Base-by-base conservation (phyloP, 1,140 invertebrate species). In the Aphis craccivora region DNA sequence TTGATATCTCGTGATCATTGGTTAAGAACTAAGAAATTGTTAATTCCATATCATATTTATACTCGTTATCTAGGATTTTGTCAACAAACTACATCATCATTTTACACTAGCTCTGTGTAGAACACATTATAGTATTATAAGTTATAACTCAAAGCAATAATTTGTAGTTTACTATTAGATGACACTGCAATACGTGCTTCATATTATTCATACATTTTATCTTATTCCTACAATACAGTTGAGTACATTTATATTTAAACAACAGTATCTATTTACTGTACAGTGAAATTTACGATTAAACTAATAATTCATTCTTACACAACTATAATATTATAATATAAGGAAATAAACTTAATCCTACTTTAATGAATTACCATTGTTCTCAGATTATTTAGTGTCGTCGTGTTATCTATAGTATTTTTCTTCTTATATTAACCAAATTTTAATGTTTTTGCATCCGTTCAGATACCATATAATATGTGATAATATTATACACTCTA, bases 231-330 rank as follows among this genome's bases (percentile, higher is more conserved):
- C 53, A 60, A 90, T 35, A 90, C 88, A 14, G 53, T 60, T n/a
- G 89, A 90, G 53, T 60, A 60, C 51, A 30, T 90, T 60, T 90
- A 60, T 90, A 90, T 90, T 90, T 90, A 55, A 55, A 37, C 18
- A 89, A 89, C 51, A 5, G 20, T 90, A 90, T 90, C 48, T 55
- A 90, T 55, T 55, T 55, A 30, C 53, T 60, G 23, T 20, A n/a
- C 89, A 20, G 53, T 25, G 35, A 43, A 60, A 90, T 90, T 90
- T 30, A 60, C 89, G 53, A 60, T 90, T 60, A 90, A 90, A 60
- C 37, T 90, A 90, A 37, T 90, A 60, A 43, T 90, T 90, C 89
- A 60, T 90, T 67, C 53, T 90, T 90, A 90, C 88, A 25, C 23
- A 90, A 90, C 51, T 55, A 14, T 53, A 87, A 45, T 45, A 87